phyloP scores from a whole-genome alignment of 2,888 invertebrate genomes.

The Pollenia griseotomentosa region DNA sequence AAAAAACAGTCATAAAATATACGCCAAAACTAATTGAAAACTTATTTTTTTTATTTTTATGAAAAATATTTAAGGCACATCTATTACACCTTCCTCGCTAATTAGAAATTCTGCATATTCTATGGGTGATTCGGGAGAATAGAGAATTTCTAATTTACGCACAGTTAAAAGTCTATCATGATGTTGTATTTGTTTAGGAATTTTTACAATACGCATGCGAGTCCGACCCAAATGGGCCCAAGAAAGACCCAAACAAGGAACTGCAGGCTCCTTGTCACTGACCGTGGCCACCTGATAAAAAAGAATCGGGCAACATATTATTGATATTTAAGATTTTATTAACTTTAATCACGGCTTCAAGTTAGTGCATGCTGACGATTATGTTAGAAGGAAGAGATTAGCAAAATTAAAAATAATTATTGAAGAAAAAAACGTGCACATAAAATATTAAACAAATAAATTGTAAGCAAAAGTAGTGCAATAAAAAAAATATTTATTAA shows the following conservation, averaged over 20 bases:
- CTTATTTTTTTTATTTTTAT: neutral
- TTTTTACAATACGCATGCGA: conserved; percentile 85
- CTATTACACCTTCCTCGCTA: conserved; percentile 84
- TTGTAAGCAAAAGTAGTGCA: too few relatives aligned
- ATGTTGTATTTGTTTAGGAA: conserved; percentile 79
- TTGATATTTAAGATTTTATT: neutral
- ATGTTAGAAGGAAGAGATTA: too few relatives aligned
- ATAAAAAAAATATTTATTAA: too few relatives aligned
- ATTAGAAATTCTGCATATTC: conserved; percentile 85
- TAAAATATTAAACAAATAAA: too few relatives aligned
- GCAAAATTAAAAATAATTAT: too few relatives aligned
- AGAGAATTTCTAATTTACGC: conserved; percentile 85
- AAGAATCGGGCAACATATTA: neutral
- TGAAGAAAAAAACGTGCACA: too few relatives aligned
- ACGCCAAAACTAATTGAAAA: conserved; percentile 63
- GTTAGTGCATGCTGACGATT: too few relatives aligned
- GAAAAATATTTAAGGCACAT: conserved; percentile 74
- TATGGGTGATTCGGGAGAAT: conserved; percentile 86
- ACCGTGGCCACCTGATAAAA: conserved; percentile 82
- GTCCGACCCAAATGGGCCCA: conserved; percentile 88
- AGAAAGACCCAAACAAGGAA: conserved; percentile 87
- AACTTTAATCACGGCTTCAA: too few relatives aligned
- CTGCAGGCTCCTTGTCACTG: conserved; percentile 79
- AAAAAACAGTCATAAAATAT: conserved; percentile 67
- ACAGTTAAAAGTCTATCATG: conserved; percentile 77